These are phyloP conservation scores for Pharmacophagus antenor DNA, from an alignment of 2,888 invertebrate genomes.

Conservation along the genomic window DNA sequence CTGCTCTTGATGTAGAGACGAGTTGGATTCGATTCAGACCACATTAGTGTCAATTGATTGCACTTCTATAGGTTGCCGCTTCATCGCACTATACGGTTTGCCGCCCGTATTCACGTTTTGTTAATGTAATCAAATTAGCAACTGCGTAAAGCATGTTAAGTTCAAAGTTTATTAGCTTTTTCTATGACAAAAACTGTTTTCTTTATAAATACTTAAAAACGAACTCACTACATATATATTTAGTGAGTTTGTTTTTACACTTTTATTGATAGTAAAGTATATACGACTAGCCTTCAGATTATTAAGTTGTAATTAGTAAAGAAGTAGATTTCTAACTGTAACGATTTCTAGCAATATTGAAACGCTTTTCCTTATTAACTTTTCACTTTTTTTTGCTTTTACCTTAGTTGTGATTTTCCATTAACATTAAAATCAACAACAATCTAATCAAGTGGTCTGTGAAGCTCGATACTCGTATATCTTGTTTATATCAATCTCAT, in stretches of 20 bases:
- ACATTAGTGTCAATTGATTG: constrained; percentile 28
- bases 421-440: neutral
- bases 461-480: neutral
- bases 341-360: neutral
- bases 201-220: neutral
- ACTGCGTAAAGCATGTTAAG: constrained; percentile 3
- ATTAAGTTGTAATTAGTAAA: no score
- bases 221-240: no score
- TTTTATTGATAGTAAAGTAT: no score
- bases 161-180: neutral
- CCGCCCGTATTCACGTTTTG: constrained; percentile 26
- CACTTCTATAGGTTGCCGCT: constrained; percentile 28
- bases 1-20: constrained; percentile 15
- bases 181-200: neutral
- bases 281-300: no score
- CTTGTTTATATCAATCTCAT: neutral
- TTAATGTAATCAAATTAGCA: constrained; percentile 31
- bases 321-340: no score
- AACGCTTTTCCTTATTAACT: neutral
- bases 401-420: neutral
- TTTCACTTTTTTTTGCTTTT: neutral
- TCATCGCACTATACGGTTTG: constrained; percentile 22
- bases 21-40: constrained; percentile 24
- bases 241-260: no score
- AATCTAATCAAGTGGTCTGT: neutral